These are phyloP conservation scores for Diarsia rubi DNA, from an alignment of 2,888 invertebrate genomes.

Conservation along the genomic window DNA sequence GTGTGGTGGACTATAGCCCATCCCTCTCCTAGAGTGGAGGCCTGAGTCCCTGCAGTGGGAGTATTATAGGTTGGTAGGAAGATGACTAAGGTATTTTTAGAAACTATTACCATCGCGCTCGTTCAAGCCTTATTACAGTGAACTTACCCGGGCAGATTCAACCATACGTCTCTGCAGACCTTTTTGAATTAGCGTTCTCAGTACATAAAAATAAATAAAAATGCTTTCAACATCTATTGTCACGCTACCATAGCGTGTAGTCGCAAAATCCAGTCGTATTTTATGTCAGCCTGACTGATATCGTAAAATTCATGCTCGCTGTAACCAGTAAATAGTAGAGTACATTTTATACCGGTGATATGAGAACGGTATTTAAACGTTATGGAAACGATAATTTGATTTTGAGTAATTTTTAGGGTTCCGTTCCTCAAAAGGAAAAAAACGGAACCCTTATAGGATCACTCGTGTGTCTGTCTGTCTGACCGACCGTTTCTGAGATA, in stretches of 20 bases:
- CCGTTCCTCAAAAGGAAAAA: too few species aligned
- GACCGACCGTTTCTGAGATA: too few species aligned
- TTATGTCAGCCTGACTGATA: conserved; percentile 61
- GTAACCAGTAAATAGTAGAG: conserved; percentile 50
- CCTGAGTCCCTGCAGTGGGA: too few species aligned
- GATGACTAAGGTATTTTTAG: too few species aligned
- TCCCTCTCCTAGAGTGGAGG: too few species aligned
- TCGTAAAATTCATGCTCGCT: conserved; percentile 66
- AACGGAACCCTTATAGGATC: too few species aligned
- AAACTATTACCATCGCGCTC: too few species aligned
- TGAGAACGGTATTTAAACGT: conserved; percentile 35
- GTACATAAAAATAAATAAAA: conserved; percentile 47
- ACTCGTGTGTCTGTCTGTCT: too few species aligned
- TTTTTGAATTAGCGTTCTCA: conserved; percentile 18
- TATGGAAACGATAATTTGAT: conserved; percentile 10
- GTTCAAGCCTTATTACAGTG: too few species aligned
- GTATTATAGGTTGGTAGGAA: too few species aligned
- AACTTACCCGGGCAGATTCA: neutral
- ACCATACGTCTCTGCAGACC: neutral
- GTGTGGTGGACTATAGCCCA: too few species aligned
- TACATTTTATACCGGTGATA: conserved; percentile 26
- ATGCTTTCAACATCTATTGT: conserved; percentile 37
- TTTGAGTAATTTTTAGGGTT: neutral
- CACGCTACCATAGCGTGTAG: conserved; percentile 55
- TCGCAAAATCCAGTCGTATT: conserved; percentile 58